phyloP scores from a whole-genome alignment of 1,140 invertebrate genomes.

The Drosophila leontia region DNA sequence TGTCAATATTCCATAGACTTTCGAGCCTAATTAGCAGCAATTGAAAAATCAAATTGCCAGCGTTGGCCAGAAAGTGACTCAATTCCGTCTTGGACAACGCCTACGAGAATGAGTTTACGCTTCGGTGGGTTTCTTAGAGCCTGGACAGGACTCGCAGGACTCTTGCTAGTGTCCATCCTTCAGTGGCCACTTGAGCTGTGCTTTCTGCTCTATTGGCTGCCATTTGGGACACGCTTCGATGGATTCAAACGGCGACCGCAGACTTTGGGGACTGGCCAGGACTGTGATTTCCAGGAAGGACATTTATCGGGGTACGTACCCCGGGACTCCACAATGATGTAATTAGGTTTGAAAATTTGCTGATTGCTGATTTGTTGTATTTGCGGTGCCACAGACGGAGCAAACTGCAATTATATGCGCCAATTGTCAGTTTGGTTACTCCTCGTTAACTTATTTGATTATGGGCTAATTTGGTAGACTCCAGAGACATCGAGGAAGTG shows the following conservation, averaged over 20 bases:
- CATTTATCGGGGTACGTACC: slow-evolving; percentile 35
- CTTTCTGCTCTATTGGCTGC: slow-evolving; percentile 78
- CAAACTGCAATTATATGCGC: slow-evolving; percentile 72
- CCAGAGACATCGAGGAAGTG: not conserved
- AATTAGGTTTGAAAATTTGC: slow-evolving; percentile 79
- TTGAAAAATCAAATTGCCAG: slow-evolving; percentile 77
- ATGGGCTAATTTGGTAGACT: slow-evolving; percentile 64
- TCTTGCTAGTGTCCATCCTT: slow-evolving; percentile 37
- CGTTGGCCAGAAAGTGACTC: slow-evolving; percentile 28
- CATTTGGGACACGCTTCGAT: slow-evolving; percentile 68
- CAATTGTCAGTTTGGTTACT: slow-evolving; percentile 77
- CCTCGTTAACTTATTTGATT: slow-evolving; percentile 80
- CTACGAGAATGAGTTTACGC: slow-evolving; percentile 61
- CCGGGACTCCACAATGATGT: slow-evolving; percentile 42
- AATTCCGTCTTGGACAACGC: slow-evolving; percentile 48
- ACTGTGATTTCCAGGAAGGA: slow-evolving; percentile 60
- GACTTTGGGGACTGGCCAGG: slow-evolving; percentile 30
- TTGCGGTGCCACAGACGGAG: slow-evolving; percentile 24
- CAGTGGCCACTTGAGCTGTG: slow-evolving; percentile 73
- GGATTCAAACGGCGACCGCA: slow-evolving; percentile 61
- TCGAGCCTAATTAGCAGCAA: slow-evolving; percentile 74
- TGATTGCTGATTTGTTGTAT: slow-evolving; percentile 66
- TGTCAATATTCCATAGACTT: slow-evolving; percentile 57
- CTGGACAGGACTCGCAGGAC: slow-evolving; percentile 14
- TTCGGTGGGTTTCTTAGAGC: slow-evolving; percentile 60